Base-by-base conservation (phyloP, 2,797 vertebrate species). In the Limosa lapponica region DNA sequence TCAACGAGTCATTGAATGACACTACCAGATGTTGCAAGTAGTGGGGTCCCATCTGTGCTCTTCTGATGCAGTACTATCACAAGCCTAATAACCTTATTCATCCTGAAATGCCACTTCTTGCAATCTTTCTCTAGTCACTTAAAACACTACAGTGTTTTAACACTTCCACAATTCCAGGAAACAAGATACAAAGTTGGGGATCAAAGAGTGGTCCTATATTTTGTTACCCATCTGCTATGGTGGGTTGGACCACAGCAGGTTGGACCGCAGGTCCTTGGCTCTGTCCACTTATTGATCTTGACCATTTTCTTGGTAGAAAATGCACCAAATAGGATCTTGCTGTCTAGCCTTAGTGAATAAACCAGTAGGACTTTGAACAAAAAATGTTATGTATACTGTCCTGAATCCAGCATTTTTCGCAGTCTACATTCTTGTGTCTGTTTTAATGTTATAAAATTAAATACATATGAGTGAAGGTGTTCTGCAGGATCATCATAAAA, bases 271-370 rank as follows among this genome's bases (percentile, higher is more conserved):
- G 89, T 95, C 91, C 78, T 96, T 95, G 93, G 37, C 94, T 97
- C 79, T 97, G 48, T 97, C 88, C 69, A 62, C 93, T 81, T 95
- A 79, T 37, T 96, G 90, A 96, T 96, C 92, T 75, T 95, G 95
- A 97, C 94, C 90, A 54, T 48, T 48, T 48, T 48, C 46, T 48
- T 94, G 90, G 90, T 97, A 95, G 97, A 95, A 97, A 97, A 94
- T 93, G 86, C 97, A 97, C 95, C 98, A 98, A 96, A 97, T 95
- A 97, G 91, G 88, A 96, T 97, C 95, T 98, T 97, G 85, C 97
- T 98, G 87, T 97, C 94, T 98, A 98, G 96, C 96, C 97, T 98
- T 98, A 97, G 97, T 96, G 96, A 98, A 96, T 97, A 97, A 98
- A 97, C 71, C 94, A 92, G 64, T 98, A 97, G 94, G 96, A 97